A percentile compares a stretch with the other conserved stretches of the same genome.
Conservation (phyloP, 2,113 vertebrate species). For the Gasterosteus nipponicus region DNA sequence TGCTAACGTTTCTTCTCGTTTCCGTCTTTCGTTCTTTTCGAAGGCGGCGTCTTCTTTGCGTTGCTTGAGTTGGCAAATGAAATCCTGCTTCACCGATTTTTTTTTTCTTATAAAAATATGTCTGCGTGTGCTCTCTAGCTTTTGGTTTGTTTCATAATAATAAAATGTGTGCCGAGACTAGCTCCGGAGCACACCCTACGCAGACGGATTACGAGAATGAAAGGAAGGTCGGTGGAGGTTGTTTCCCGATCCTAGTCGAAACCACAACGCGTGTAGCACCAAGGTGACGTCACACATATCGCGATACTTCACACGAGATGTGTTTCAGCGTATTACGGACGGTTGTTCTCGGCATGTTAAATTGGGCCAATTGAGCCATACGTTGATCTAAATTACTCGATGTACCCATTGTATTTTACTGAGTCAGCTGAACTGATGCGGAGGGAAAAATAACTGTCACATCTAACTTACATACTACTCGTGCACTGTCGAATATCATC, state of each 20-base stretch:
- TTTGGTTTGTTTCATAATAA: conserved; percentile 86
- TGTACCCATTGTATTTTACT: neutral
- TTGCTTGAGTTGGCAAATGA: conserved; percentile 73
- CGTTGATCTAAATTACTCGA: too few species aligned
- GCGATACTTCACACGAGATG: conserved; percentile 40
- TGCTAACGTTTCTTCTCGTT: conserved; percentile 56
- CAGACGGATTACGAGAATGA: conserved; percentile 78
- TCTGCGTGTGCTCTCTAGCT: conserved; percentile 81
- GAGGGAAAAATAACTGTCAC: too few species aligned
- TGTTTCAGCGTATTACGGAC: rapidly evolving
- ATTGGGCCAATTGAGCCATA: neutral
- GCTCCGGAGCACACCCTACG: conserved; percentile 86
- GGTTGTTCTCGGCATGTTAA: neutral
- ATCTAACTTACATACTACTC: too few species aligned
- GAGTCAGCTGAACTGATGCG: neutral
- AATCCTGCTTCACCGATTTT: conserved; percentile 86
- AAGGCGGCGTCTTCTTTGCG: conserved; percentile 63
- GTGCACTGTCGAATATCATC: too few species aligned
- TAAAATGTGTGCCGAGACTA: conserved; percentile 88
- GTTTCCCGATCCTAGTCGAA: conserved; percentile 60
- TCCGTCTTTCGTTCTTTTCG: conserved; percentile 57
- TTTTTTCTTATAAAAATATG: conserved; percentile 81
- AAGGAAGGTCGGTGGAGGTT: conserved; percentile 73
- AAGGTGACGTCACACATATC: conserved; percentile 55
- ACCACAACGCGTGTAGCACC: conserved; percentile 38